Evolutionary conservation across 2,888 invertebrate species (phyloP).

Genomic region (Stenoptilia bipunctidactyla): DNA sequence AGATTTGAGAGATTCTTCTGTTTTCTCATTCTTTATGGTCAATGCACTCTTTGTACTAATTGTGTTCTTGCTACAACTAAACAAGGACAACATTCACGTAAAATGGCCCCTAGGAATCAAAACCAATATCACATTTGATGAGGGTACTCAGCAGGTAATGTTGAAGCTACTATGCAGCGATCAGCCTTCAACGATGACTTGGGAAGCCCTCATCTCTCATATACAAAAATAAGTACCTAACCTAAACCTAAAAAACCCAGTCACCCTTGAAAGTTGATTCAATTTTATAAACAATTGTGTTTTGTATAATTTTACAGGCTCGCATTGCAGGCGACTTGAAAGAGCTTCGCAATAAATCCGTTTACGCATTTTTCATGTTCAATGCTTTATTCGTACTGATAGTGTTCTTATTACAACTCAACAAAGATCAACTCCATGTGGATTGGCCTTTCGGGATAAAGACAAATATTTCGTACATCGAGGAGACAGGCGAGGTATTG

Average conservation of each 20-base stretch:
- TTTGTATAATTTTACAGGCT: conserved; percentile 77
- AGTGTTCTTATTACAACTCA: conserved; percentile 98
- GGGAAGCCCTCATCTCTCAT: conserved; percentile 23
- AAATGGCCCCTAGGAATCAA: conserved; percentile 97
- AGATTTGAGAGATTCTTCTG: conserved; percentile 94
- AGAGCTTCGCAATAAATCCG: conserved; percentile 96
- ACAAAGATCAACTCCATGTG: conserved; percentile 98
- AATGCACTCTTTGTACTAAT: conserved; percentile 99
- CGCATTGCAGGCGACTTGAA: conserved; percentile 91
- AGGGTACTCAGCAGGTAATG: conserved; percentile 92
- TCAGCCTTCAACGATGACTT: conserved; percentile 65
- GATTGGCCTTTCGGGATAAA: conserved; percentile 96
- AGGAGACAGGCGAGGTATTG: conserved; percentile 92
- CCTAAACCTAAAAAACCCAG: conserved; percentile 40
- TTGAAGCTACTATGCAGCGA: conserved; percentile 50
- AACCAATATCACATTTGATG: conserved; percentile 93
- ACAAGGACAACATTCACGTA: conserved; percentile 96
- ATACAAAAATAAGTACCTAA: conserved; percentile 2
- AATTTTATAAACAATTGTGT: conserved; percentile 16
- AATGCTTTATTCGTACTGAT: conserved; percentile 99
- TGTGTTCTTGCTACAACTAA: conserved; percentile 97
- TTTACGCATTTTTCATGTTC: conserved; percentile 99
- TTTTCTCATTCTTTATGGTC: conserved; percentile 98
- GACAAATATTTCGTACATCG: conserved; percentile 94
- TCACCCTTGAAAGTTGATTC: conserved; percentile 70